Evolutionary conservation across 2,888 invertebrate species (phyloP).

Genomic region (Perizoma flavofasciatum): DNA sequence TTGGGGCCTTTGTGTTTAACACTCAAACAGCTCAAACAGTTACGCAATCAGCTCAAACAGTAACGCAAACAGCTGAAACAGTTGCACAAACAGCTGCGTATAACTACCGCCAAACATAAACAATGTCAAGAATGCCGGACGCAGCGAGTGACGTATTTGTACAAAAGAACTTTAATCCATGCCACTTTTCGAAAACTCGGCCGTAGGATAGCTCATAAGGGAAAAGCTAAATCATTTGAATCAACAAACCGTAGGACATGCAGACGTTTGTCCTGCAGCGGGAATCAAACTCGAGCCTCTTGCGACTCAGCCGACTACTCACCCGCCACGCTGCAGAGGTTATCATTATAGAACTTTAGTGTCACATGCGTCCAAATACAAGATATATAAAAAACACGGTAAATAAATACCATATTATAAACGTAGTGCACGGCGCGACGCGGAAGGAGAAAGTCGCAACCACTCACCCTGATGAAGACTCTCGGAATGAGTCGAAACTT

Average conservation of each 20-base stretch:
- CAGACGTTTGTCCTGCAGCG: no score
- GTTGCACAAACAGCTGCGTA: no score
- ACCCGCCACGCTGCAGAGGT: no score
- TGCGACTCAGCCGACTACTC: no score
- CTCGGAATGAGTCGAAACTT: no score
- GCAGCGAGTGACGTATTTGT: constrained; percentile 36
- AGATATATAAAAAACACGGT: no score
- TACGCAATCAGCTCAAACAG: constrained; percentile 17
- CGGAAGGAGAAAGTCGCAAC: no score
- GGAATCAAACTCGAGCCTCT: background rate
- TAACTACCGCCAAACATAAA: background rate
- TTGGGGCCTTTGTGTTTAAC: constrained; percentile 2
- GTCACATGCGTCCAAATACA: no score
- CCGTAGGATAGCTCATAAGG: constrained; percentile 2
- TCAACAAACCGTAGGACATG: background rate
- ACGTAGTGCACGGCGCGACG: no score
- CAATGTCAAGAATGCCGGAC: constrained; percentile 36
- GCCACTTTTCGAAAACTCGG: constrained; percentile 32
- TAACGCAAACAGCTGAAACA: constrained; percentile 1
- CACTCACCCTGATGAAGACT: no score
- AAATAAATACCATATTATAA: no score
- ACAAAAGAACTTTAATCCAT: constrained; percentile 27
- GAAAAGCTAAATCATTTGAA: constrained; percentile 5
- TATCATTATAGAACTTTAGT: no score
- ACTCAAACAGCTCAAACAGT: constrained; percentile 12